Evolutionary conservation across 1,140 invertebrate species (phyloP).

Genomic region (Pseudomyrmex pallidus): DNA sequence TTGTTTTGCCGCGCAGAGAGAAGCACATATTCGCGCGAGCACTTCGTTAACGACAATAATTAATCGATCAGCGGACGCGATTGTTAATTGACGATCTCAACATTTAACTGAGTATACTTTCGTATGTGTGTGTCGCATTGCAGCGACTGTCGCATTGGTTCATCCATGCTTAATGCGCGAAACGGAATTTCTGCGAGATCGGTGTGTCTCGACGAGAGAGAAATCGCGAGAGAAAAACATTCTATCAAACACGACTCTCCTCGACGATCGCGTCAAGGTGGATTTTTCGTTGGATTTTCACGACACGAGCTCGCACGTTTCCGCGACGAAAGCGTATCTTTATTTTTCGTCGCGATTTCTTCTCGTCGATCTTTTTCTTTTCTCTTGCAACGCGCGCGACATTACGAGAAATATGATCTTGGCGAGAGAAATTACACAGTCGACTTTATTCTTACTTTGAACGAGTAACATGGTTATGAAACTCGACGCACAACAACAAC

Average conservation of each 20-base stretch:
- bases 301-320: not conserved
- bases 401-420: not conserved
- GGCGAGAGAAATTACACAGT: not conserved
- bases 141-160: not conserved
- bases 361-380: not conserved
- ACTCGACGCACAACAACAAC: too few species aligned
- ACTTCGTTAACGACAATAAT: slow-evolving; percentile 41
- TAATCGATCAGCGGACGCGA: slow-evolving; percentile 32
- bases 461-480: not conserved
- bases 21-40: not conserved
- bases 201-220: not conserved
- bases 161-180: slow-evolving; percentile 27
- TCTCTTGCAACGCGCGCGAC: not conserved
- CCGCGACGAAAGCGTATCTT: not conserved
- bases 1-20: not conserved
- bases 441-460: not conserved
- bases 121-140: too few species aligned
- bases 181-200: not conserved
- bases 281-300: slow-evolving; percentile 11
- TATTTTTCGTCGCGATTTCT: slow-evolving; percentile 1
- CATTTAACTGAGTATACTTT: slow-evolving; percentile 1
- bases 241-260: not conserved
- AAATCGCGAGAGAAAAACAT: slow-evolving; percentile 5
- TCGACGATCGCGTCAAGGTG: not conserved
- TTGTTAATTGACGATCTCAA: slow-evolving; percentile 29